Conservation (phyloP, 1,140 invertebrate species). For the Thaumetopoea pityocampa region DNA sequence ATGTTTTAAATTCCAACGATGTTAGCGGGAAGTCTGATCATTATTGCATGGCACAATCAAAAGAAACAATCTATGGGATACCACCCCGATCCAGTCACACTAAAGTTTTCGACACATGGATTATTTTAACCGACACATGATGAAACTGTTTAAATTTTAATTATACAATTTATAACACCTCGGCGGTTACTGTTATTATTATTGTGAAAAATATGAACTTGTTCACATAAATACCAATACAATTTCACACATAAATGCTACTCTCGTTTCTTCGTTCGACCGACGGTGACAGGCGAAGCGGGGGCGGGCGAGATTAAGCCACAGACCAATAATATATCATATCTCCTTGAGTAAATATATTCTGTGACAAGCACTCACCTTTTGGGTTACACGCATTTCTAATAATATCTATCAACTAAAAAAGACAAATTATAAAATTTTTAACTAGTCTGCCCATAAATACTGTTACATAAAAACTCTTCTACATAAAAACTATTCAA, state of each 20-base stretch:
- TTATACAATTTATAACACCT: conserved; percentile 32
- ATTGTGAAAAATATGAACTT: conserved; percentile 56
- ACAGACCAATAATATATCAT: not conserved
- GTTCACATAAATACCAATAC: conserved; percentile 62
- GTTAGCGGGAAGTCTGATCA: conserved; percentile 64
- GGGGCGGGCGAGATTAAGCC: conserved; percentile 26
- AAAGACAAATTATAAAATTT: too few species aligned
- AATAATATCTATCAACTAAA: too few species aligned
- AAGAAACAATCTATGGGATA: conserved; percentile 57
- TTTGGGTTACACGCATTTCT: too few species aligned
- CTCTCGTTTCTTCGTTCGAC: conserved; percentile 52
- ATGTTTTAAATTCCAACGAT: conserved; percentile 72
- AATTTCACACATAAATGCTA: conserved; percentile 70
- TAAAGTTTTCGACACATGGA: conserved; percentile 44
- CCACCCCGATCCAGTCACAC: conserved; percentile 56
- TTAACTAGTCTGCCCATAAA: too few species aligned
- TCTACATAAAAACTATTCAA: too few species aligned
- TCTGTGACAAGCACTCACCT: too few species aligned
- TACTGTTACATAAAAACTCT: too few species aligned
- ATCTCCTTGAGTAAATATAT: too few species aligned
- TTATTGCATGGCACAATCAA: conserved; percentile 54
- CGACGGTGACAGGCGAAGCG: conserved; percentile 39
- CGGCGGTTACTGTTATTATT: conserved; percentile 35
- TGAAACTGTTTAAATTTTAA: conserved; percentile 34
- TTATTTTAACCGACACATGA: conserved; percentile 46